Percentiles rank a stretch among this genome's conserved stretches.
Evolutionary conservation across 2,888 invertebrate species (phyloP).

Genomic region (Corbicula japonica): DNA sequence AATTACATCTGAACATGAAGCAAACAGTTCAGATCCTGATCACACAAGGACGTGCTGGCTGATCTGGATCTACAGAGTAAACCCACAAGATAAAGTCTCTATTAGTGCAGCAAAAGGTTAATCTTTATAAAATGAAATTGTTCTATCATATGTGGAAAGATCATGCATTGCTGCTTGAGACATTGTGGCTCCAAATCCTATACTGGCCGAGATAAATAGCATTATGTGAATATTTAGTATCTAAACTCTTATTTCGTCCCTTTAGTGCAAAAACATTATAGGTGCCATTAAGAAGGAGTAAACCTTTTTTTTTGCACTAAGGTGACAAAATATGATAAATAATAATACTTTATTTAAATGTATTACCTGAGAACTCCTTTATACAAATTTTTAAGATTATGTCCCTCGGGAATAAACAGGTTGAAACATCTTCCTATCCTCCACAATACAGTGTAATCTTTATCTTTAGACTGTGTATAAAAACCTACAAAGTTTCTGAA

Average conservation of each 20-base stretch:
- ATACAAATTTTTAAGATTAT: slow-evolving; percentile 81
- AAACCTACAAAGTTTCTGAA: slow-evolving; percentile 70
- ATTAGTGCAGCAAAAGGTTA: too few relatives aligned
- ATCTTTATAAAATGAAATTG: too few relatives aligned
- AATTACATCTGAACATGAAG: too few relatives aligned
- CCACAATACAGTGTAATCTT: slow-evolving; percentile 70
- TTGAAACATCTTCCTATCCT: slow-evolving; percentile 82
- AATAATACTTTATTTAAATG: background rate
- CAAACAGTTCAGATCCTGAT: too few relatives aligned
- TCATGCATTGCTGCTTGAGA: too few relatives aligned
- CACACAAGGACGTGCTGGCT: too few relatives aligned
- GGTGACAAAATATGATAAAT: background rate
- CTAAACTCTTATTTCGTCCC: background rate
- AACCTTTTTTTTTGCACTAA: background rate
- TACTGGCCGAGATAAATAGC: background rate
- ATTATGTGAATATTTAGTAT: background rate
- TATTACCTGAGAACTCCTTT: slow-evolving; percentile 81
- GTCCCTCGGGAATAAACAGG: slow-evolving; percentile 70
- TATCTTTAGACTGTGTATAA: slow-evolving; percentile 75
- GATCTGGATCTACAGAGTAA: too few relatives aligned
- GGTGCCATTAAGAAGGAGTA: background rate
- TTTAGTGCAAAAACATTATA: background rate
- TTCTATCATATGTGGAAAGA: too few relatives aligned
- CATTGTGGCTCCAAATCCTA: background rate
- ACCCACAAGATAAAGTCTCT: too few relatives aligned